Percentiles rank a stretch among this genome's conserved stretches.
phyloP scores from a whole-genome alignment of 2,113 vertebrate species.

The Oryctolagus cuniculus region mOryCun1.1 NC_091447.1:43634001-43634500 shows the following conservation, averaged over 20 bases:
- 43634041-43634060: too few relatives aligned
- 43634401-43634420: constrained; percentile 90
- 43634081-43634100: too few relatives aligned
- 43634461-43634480: constrained; percentile 94
- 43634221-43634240: neutral
- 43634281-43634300: neutral
- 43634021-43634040: too few relatives aligned
- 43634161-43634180: too few relatives aligned
- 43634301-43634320: constrained; percentile 6
- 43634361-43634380: constrained; percentile 94
- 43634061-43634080: too few relatives aligned
- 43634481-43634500: constrained; percentile 93
- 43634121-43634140: too few relatives aligned
- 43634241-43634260: neutral
- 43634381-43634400: constrained; percentile 90
- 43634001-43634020: too few relatives aligned
- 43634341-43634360: constrained; percentile 19
- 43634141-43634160: too few relatives aligned
- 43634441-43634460: constrained; percentile 90
- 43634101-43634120: too few relatives aligned
- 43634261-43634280: constrained; percentile 24
- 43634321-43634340: neutral
- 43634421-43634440: constrained; percentile 90
- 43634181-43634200: too few relatives aligned
- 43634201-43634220: neutral